Evolutionary conservation across 35 echinoderm and acorn worm genomes (phyloP).

Genomic region (Chiridota heheva): DNA sequence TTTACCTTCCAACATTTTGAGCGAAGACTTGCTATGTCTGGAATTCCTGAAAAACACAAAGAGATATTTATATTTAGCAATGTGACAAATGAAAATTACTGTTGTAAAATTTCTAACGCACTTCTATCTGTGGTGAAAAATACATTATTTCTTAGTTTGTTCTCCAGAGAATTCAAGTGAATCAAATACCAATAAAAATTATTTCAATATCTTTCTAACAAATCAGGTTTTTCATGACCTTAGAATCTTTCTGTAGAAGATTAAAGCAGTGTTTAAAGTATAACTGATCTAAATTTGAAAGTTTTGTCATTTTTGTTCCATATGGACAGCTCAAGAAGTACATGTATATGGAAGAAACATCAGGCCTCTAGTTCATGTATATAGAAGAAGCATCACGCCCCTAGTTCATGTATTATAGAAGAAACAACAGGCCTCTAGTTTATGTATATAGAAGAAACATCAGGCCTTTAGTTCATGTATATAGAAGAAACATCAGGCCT

Average conservation of each 20-base stretch:
- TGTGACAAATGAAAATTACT: neutral
- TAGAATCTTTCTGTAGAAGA: neutral
- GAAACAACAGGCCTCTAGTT: too few species aligned
- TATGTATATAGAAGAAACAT: too few species aligned
- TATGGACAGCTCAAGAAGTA: too few species aligned
- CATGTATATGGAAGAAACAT: too few species aligned
- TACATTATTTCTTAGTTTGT: neutral
- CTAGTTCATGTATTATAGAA: too few species aligned
- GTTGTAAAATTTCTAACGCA: neutral
- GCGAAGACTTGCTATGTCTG: slow-evolving; percentile 54
- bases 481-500: too few species aligned
- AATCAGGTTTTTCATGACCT: neutral
- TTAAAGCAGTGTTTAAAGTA: too few species aligned
- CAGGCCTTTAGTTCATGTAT: too few species aligned
- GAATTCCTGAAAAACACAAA: slow-evolving; percentile 52
- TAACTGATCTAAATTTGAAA: too few species aligned
- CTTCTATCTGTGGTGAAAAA: neutral
- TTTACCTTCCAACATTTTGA: slow-evolving; percentile 71
- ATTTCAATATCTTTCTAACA: neutral
- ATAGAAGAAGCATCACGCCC: too few species aligned
- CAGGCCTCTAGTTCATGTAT: too few species aligned
- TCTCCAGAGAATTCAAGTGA: neutral
- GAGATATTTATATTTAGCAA: slow-evolving; percentile 19
- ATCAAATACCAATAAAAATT: neutral
- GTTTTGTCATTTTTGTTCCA: too few species aligned